Evolutionary conservation across 2,113 vertebrate genomes (phyloP), one percentile per base, ranked within the genome.

Genomic region (Poecilia latipinna): DNA sequence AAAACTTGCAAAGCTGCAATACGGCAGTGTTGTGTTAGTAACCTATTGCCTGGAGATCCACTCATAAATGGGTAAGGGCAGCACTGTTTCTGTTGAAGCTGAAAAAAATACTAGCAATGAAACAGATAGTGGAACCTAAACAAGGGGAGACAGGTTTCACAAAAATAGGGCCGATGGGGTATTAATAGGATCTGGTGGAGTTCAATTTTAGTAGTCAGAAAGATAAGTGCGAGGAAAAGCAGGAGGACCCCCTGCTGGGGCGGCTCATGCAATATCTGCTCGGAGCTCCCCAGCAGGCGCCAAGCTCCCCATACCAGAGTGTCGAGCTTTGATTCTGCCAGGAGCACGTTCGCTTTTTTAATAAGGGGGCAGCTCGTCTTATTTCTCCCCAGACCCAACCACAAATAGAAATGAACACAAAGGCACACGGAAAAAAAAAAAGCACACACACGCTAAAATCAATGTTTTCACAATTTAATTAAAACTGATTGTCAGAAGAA

Each of bases 401-500:
- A 68, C 17, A 44, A 44, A 65, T 26, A 67, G 51, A 64, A 86
- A 78, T 1, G n/a, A 71, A 86, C 77, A 65, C 39, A 31, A 19
- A 48, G 65, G 24, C 54, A 69, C 1, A 73, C 5, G 42, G 12
- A 17, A 48, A 48, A n/a, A 22, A 8, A 57, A 5, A 19, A 72
- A 2, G 0, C 0, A 15, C 10, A 11, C 35, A 31, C 4, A 37
- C 37, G 65, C 65, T 73, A 89, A 92, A 92, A 90, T 83, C 92
- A 83, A 88, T 32, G 12, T 75, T 81, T 92, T 89, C 74, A 87
- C 84, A 68, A 70, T 90, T 93, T 93, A 94, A 85, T 94, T 90
- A 84, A 91, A 92, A 92, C 28, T 90, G 91, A 94, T 94, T 94
- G 93, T 94, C 92, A 92, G 79, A 84, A 88, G 79, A 91, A 89